A percentile compares a stretch with the other conserved stretches of the same genome.
phyloP scores from a whole-genome alignment of 2,888 invertebrate species.

The Strigamia maritima region DNA sequence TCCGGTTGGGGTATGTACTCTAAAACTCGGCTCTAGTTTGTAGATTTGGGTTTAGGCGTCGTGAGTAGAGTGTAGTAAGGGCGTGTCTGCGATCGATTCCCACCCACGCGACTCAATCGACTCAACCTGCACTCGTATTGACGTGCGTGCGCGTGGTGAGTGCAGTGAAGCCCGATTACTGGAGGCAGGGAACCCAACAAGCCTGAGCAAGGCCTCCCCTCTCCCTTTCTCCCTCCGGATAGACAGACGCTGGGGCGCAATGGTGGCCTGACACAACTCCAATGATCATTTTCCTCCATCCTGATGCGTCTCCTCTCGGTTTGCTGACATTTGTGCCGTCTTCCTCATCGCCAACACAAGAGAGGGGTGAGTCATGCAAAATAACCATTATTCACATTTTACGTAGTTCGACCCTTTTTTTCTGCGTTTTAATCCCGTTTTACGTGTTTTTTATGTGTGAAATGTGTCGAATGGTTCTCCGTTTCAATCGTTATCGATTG shows the following conservation, averaged over 20 bases:
- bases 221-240: neutral
- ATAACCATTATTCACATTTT: conserved; percentile 1
- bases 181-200: neutral
- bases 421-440: neutral
- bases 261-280: conserved; percentile 16
- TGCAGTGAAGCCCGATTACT: conserved; percentile 23
- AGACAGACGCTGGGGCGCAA: conserved; percentile 8
- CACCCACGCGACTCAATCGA: conserved; percentile 13
- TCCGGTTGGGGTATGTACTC: neutral
- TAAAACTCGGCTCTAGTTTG: neutral
- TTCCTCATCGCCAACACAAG: neutral
- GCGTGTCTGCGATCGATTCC: conserved; percentile 16
- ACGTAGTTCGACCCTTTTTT: neutral
- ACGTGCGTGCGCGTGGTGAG: conserved; percentile 23
- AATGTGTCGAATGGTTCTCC: no score
- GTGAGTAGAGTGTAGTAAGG: neutral
- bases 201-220: neutral
- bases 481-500: neutral
- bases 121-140: conserved; percentile 19
- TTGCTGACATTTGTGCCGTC: conserved; percentile 18
- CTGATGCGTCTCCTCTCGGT: conserved; percentile 3
- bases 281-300: neutral
- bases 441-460: neutral
- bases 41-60: neutral
- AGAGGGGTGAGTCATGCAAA: conserved; percentile 16